Conservation (phyloP, 2,797 vertebrate species). For the Petrocephalus sullivani region DNA sequence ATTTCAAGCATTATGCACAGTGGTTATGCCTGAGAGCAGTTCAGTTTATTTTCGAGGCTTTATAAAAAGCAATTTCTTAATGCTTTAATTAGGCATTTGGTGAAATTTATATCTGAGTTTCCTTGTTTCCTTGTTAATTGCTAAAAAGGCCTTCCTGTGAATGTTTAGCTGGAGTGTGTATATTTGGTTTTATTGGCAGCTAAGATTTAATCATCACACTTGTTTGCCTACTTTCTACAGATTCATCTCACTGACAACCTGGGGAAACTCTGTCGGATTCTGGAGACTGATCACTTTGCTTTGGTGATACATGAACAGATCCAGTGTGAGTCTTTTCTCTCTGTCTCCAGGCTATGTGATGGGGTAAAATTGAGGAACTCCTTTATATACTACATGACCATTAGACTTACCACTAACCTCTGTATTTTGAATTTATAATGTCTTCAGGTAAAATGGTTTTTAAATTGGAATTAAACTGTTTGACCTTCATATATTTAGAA, state of each 20-base stretch:
- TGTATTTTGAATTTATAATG: neutral
- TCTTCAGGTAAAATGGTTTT: neutral
- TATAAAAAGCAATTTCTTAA: neutral
- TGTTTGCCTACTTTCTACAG: conserved; percentile 47
- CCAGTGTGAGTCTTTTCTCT: conserved; percentile 73
- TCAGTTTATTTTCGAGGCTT: neutral
- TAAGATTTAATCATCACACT: neutral
- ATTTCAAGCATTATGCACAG: neutral
- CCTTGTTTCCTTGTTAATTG: neutral
- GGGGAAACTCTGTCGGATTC: conserved; percentile 80
- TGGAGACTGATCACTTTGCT: conserved; percentile 90
- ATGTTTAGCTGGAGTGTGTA: neutral
- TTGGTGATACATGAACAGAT: conserved; percentile 91
- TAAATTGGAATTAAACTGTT: neutral
- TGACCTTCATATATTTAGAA: neutral
- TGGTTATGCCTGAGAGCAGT: neutral
- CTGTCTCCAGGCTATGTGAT: neutral
- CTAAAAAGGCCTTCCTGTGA: neutral
- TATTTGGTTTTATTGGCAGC: neutral
- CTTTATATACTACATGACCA: neutral
- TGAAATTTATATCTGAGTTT: neutral
- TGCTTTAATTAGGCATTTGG: neutral
- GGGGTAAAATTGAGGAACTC: neutral
- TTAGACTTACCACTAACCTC: neutral
- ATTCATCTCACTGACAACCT: conserved; percentile 78